These are phyloP conservation scores for Sebastes oblongus DNA, from an alignment of 2,797 vertebrate species.

Conservation along the genomic window DNA sequence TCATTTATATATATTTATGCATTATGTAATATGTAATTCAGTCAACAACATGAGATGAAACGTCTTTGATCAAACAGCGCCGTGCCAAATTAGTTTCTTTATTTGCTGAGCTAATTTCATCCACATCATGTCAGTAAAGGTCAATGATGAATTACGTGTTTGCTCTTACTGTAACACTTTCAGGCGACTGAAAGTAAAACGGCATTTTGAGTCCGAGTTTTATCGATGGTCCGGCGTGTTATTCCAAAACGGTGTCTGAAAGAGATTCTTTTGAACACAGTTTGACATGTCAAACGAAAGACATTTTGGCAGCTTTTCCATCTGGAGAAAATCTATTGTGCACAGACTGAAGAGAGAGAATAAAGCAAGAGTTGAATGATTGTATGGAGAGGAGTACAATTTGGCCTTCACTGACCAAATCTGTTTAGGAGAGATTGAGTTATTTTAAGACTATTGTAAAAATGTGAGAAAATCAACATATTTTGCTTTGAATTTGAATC, in stretches of 20 bases:
- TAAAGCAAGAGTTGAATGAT: neutral
- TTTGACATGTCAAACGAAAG: conserved; percentile 10
- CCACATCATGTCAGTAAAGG: neutral
- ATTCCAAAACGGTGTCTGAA: neutral
- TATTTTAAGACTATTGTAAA: neutral
- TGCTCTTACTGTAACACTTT: neutral
- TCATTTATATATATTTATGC: neutral
- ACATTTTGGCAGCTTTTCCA: conserved; percentile 16
- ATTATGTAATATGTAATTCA: neutral
- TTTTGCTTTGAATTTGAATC: neutral
- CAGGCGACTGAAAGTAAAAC: neutral
- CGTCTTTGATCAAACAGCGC: neutral
- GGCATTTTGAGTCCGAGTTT: neutral
- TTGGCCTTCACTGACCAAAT: neutral
- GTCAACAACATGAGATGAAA: neutral
- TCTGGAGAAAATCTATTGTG: conserved; percentile 11
- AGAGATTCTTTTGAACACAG: conserved; percentile 6
- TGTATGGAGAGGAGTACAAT: neutral
- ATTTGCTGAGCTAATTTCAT: neutral
- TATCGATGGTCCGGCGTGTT: neutral
- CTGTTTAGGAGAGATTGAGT: neutral
- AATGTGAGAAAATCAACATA: neutral
- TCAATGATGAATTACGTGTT: neutral
- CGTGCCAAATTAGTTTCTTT: neutral
- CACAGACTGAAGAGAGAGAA: neutral